Conservation (phyloP, 2,888 invertebrate species). For the Hypercompe scribonia region DNA sequence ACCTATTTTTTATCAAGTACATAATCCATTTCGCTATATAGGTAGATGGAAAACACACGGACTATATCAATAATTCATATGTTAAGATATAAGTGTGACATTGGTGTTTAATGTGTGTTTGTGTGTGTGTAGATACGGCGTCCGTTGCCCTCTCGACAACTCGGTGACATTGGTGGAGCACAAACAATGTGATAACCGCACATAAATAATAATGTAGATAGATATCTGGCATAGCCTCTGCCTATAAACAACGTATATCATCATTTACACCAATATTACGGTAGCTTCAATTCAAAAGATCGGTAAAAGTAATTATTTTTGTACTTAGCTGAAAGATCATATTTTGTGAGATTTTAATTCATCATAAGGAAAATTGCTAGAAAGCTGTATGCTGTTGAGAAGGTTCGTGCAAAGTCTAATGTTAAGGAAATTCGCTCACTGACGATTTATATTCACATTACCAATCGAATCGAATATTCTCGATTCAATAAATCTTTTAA, state of each 20-base stretch:
- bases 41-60: slow-evolving; percentile 62
- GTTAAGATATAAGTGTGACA: slow-evolving; percentile 58
- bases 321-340: neutral
- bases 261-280: slow-evolving; percentile 41
- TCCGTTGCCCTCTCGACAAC: slow-evolving; percentile 83
- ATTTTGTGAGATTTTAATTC: neutral
- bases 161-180: slow-evolving; percentile 85
- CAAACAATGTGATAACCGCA: slow-evolving; percentile 82
- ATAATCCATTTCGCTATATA: slow-evolving; percentile 68
- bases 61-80: slow-evolving; percentile 53
- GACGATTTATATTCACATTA: slow-evolving; percentile 36
- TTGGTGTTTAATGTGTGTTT: slow-evolving; percentile 60
- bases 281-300: neutral
- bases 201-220: slow-evolving; percentile 73
- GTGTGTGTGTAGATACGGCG: slow-evolving; percentile 77
- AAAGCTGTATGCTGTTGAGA: slow-evolving; percentile 14
- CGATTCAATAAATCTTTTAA: slow-evolving; percentile 46
- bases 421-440: slow-evolving; percentile 31
- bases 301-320: neutral
- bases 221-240: slow-evolving; percentile 55
- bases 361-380: neutral
- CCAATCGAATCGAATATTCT: slow-evolving; percentile 46
- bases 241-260: slow-evolving; percentile 59
- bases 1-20: slow-evolving; percentile 70
- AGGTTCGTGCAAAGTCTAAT: slow-evolving; percentile 33